Percentiles rank a stretch among this genome's conserved stretches.
These are phyloP conservation scores for Cydia splendana DNA, from an alignment of 1,140 invertebrate genomes.

Conservation along the genomic window DNA sequence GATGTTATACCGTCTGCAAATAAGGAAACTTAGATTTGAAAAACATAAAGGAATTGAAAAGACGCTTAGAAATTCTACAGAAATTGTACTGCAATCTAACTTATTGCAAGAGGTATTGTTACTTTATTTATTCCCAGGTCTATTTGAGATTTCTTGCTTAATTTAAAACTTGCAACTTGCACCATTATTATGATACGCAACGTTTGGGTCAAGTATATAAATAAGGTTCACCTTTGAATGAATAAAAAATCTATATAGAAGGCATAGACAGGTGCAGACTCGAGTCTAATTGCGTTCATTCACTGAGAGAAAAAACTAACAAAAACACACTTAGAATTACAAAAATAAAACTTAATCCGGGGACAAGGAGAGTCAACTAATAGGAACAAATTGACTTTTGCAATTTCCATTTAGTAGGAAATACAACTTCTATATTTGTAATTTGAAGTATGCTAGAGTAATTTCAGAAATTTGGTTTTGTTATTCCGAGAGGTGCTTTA, in stretches of 20 bases:
- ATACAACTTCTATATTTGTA: no score
- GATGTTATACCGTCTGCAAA: neutral
- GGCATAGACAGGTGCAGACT: neutral
- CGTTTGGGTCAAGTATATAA: neutral
- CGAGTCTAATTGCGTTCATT: neutral
- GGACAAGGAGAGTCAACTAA: no score
- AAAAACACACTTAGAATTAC: no score
- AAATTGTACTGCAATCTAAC: neutral
- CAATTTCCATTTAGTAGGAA: no score
- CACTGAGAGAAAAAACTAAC: no score
- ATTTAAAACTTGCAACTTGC: slow-evolving; percentile 15
- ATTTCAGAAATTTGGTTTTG: no score
- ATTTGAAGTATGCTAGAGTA: no score
- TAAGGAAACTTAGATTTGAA: neutral
- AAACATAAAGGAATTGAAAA: neutral
- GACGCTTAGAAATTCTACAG: no score
- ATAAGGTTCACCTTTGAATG: neutral
- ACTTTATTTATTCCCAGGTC: slow-evolving; percentile 7
- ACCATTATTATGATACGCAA: neutral
- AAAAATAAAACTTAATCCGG: no score
- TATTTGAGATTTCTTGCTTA: neutral
- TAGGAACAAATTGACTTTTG: no score
- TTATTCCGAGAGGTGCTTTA: no score
- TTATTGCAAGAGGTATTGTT: neutral
- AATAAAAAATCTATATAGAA: neutral